These are phyloP conservation scores for Oryctes rhinoceros DNA, from an alignment of 1,140 invertebrate genomes.

Conservation along the genomic window DNA sequence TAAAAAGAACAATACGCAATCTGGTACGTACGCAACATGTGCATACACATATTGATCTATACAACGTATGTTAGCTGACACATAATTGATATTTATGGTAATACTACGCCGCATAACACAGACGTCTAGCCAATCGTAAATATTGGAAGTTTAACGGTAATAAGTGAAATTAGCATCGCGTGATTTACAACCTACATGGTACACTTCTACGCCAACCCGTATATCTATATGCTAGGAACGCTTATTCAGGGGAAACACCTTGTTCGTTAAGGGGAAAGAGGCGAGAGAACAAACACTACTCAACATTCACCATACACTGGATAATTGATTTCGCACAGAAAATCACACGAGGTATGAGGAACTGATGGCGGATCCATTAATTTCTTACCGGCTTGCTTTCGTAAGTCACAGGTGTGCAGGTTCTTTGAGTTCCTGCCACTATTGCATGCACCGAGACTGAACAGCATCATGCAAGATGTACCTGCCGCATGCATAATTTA, in stretches of 20 bases:
- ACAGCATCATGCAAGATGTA: no score
- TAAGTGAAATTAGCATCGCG: slow-evolving; percentile 31
- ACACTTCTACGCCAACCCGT: no score
- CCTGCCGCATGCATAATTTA: no score
- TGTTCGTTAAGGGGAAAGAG: no score
- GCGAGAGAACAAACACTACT: not conserved
- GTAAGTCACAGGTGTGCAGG: no score
- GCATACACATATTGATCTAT: slow-evolving; percentile 21
- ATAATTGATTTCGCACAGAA: slow-evolving; percentile 7
- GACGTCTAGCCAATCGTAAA: slow-evolving; percentile 13
- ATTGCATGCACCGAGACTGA: no score
- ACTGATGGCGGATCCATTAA: not conserved
- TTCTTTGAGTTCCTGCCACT: no score
- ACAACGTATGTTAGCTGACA: not conserved
- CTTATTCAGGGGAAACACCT: no score
- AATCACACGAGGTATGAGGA: not conserved
- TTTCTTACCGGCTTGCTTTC: not conserved
- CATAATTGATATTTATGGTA: slow-evolving; percentile 32
- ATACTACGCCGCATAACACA: not conserved
- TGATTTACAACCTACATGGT: slow-evolving; percentile 15
- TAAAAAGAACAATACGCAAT: not conserved
- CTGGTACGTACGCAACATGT: not conserved
- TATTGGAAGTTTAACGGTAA: slow-evolving; percentile 34
- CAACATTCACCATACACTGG: not conserved
- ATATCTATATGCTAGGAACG: no score